Base-by-base conservation (phyloP, 2,888 invertebrate genomes). In the Dione vanillae region DNA sequence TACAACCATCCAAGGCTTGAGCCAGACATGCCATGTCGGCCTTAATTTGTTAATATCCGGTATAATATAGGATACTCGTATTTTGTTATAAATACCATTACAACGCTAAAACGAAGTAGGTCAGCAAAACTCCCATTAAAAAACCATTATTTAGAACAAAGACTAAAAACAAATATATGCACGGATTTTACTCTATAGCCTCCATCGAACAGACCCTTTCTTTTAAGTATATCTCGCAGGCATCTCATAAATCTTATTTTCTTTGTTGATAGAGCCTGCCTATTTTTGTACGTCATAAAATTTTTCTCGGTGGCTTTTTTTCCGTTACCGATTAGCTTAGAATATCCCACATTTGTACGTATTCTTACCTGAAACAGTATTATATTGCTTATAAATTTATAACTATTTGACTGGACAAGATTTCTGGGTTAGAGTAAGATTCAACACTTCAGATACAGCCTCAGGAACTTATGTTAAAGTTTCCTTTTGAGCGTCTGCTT, bases 181-280 rank as follows among this genome's bases (percentile, higher is more conserved):
- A 64, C 35, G 12, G 35, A 10, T 49, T 19, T 49, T 40, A 64
- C 49, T 19, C 16, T 19, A 43, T 49, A 16, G 16, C 27, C 45
- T 20, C n/a, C 41, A 20, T 20, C 43, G 19, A 14, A 59, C 19
- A 43, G 20, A 45, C 61, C 61, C 45, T 61, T 61, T 61, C 61
- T 47, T 37, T 49, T 49, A 64, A 64, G 64, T 51, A 51, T 47
- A 64, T 64, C 49, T 64, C 14, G 14, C 9, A 40, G 2, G 64
- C 37, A 40, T 64, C 49, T 40, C 49, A 64, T 64, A 64, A 49
- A 64, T 64, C 64, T 64, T 40, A 64, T 64, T 64, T 64, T 40
- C 56, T 49, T 51, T 16, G 64, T 49, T 64, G 40, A 37, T 37
- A 64, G 45, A 37, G 37, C 27, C 16, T 37, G 54, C 45, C 59